Evolutionary conservation across 2,797 vertebrate species (phyloP).

Genomic region (Myotis pilosus): DNA sequence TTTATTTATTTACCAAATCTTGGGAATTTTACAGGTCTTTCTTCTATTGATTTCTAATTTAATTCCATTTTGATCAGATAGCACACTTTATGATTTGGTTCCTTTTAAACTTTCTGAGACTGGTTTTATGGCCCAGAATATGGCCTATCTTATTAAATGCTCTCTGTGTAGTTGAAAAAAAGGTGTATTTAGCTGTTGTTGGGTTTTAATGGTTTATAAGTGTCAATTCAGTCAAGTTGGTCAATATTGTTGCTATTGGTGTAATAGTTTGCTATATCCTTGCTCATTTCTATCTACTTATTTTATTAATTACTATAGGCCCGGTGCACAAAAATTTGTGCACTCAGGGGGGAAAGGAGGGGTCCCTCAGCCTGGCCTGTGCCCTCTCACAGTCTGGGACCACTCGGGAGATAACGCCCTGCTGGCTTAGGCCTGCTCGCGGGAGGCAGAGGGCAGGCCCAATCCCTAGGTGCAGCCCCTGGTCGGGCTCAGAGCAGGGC

Average conservation of each 20-base stretch:
- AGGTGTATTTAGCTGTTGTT: not conserved
- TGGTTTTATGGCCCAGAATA: not conserved
- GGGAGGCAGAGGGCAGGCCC: too few relatives aligned
- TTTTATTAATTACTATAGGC: not conserved
- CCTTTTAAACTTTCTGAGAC: constrained; percentile 28
- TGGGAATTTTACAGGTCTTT: not conserved
- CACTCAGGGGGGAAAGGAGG: too few relatives aligned
- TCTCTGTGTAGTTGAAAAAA: not conserved
- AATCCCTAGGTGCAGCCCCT: too few relatives aligned
- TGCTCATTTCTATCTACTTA: not conserved
- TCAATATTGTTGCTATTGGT: not conserved
- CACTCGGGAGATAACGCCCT: too few relatives aligned
- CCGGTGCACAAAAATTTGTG: too few relatives aligned
- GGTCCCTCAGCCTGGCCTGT: too few relatives aligned
- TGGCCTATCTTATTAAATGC: not conserved
- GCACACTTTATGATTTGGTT: not conserved
- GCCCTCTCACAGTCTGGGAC: too few relatives aligned
- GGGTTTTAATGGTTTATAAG: not conserved
- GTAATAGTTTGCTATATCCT: not conserved
- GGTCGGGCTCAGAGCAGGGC: too few relatives aligned
- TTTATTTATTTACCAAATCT: not conserved
- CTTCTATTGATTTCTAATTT: constrained; percentile 10
- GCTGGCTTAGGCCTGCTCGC: too few relatives aligned
- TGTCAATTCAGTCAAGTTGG: not conserved
- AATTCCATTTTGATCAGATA: constrained; percentile 39